Percentiles rank a stretch among this genome's conserved stretches.
phyloP scores from a whole-genome alignment of 2,797 vertebrate genomes.

The Poeciliopsis paucimaculata region DNA sequence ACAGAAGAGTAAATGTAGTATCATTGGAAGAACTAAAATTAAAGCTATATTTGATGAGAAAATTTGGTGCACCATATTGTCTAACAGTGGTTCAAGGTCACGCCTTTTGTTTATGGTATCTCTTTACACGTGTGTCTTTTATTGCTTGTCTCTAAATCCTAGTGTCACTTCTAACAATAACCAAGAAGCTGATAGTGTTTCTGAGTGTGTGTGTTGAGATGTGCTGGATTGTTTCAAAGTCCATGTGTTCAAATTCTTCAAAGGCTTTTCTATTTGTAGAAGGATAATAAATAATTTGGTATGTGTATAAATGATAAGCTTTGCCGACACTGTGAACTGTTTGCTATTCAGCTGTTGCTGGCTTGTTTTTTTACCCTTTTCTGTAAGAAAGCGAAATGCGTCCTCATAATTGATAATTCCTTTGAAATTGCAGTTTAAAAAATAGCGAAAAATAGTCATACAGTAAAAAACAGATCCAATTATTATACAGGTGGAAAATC shows the following conservation, averaged over 20 bases:
- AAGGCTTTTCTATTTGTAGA: conserved; percentile 23
- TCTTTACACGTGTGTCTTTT: conserved; percentile 22
- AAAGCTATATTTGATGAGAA: background rate
- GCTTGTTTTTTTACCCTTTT: background rate
- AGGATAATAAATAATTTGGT: conserved; percentile 1
- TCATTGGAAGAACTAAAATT: background rate
- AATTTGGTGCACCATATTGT: background rate
- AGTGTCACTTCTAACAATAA: conserved; percentile 46
- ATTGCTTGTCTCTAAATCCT: background rate
- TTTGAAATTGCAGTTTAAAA: background rate
- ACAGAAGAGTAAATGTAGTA: background rate
- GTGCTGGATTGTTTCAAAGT: conserved; percentile 1
- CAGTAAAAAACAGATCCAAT: background rate
- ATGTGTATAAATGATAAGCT: background rate
- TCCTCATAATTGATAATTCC: background rate
- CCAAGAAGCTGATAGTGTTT: conserved; percentile 18
- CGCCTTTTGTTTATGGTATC: conserved; percentile 38
- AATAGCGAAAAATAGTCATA: background rate
- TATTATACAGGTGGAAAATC: background rate
- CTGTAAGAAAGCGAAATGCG: background rate
- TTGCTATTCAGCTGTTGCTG: background rate
- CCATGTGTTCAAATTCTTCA: conserved; percentile 30
- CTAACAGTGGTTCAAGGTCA: background rate
- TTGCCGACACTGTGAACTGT: background rate
- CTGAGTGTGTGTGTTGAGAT: conserved; percentile 24